These are phyloP conservation scores for Syncerus caffer DNA, from an alignment of 2,797 vertebrate genomes.

Conservation along the genomic window DNA sequence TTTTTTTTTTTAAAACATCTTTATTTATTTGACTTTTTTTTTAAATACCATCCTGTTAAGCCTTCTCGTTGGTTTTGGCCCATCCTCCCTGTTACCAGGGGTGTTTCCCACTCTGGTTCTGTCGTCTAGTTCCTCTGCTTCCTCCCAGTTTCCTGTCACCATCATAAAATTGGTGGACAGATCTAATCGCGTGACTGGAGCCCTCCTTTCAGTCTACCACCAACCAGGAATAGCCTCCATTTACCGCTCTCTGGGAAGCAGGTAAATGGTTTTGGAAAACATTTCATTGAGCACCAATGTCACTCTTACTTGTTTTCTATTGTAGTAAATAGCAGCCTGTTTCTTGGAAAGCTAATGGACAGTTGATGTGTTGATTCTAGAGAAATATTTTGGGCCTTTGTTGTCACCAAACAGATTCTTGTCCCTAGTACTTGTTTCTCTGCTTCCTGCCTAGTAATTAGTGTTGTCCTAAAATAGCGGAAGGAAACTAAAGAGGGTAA, in stretches of 20 bases:
- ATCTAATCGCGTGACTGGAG: neutral
- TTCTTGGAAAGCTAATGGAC: conserved; percentile 38
- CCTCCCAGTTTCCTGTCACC: neutral
- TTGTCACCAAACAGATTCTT: conserved; percentile 33
- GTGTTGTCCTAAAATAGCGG: conserved; percentile 53
- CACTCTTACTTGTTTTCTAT: neutral
- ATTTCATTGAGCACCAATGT: neutral
- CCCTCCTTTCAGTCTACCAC: neutral
- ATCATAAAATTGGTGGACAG: neutral
- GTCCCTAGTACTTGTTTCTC: conserved; percentile 12
- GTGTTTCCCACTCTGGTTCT: neutral
- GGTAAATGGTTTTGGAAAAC: conserved; percentile 7
- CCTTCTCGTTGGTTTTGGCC: neutral
- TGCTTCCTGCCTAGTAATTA: conserved; percentile 61
- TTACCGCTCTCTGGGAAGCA: neutral
- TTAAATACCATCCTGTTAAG: neutral
- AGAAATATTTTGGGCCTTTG: conserved; percentile 47
- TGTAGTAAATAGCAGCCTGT: conserved; percentile 2
- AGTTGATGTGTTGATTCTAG: conserved; percentile 41
- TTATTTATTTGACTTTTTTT: neutral
- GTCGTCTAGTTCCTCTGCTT: neutral
- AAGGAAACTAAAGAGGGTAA: conserved; percentile 27
- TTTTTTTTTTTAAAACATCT: neutral
- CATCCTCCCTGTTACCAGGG: neutral
- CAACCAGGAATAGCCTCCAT: neutral